A percentile compares a stretch with the other conserved stretches of the same genome.
These are phyloP conservation scores for Harpagus bidentatus DNA, from an alignment of 2,113 vertebrate genomes.

Conservation along the genomic window DNA sequence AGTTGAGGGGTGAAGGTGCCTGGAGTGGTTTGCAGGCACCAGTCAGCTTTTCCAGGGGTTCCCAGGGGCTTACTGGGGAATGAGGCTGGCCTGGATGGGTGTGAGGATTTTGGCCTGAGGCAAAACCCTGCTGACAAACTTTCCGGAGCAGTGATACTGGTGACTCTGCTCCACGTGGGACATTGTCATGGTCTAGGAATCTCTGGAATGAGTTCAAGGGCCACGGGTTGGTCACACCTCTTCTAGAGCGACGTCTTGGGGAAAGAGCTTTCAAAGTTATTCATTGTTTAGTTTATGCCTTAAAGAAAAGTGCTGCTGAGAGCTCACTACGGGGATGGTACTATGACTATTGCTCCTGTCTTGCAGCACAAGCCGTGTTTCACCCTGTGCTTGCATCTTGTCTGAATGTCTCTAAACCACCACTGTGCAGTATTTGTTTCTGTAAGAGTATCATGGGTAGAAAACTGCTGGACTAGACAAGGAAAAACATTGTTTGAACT, in stretches of 20 bases:
- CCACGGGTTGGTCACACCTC: accelerated
- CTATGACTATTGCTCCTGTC: accelerated
- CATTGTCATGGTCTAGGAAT: accelerated
- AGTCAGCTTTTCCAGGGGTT: not conserved
- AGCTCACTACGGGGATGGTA: accelerated
- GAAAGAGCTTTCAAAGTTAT: not conserved
- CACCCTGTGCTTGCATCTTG: not conserved
- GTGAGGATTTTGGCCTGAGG: not conserved
- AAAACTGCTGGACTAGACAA: not conserved
- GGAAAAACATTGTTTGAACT: not conserved
- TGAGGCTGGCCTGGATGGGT: not conserved
- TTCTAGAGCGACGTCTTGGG: accelerated
- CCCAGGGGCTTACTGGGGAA: not conserved
- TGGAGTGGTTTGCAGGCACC: not conserved
- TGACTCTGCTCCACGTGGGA: not conserved
- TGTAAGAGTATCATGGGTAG: not conserved
- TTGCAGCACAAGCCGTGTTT: accelerated
- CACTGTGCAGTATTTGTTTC: accelerated
- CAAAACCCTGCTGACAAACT: not conserved
- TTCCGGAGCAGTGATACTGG: accelerated
- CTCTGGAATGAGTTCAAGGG: not conserved
- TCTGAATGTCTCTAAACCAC: too few relatives aligned
- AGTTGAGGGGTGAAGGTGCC: too few relatives aligned
- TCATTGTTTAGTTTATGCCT: not conserved
- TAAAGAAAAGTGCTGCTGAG: accelerated